Evolutionary conservation across 1,140 invertebrate species (phyloP).

Genomic region (Drosophila arawakana): DNA sequence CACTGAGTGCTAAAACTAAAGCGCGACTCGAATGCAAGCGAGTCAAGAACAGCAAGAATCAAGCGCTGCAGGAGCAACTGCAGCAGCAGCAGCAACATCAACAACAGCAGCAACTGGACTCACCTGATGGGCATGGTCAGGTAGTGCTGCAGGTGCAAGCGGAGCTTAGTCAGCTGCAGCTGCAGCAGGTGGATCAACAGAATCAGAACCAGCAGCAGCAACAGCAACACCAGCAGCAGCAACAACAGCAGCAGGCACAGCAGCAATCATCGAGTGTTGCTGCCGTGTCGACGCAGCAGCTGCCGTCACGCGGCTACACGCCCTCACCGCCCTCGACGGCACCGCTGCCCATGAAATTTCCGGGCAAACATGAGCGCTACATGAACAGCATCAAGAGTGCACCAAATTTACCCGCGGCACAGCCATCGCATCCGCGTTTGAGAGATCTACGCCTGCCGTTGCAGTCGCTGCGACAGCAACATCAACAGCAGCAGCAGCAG

Average conservation of each 20-base stretch:
- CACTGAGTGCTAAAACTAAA: conserved; percentile 39
- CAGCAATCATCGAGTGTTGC: conserved; percentile 3
- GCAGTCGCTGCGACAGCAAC: conserved; percentile 86
- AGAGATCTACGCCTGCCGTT: conserved; percentile 88
- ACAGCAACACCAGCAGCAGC: conserved; percentile 11
- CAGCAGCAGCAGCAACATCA: conserved; percentile 28
- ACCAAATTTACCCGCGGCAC: conserved; percentile 89
- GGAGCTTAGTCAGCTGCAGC: conserved; percentile 86
- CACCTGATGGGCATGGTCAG: conserved; percentile 50
- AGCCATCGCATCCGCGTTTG: conserved; percentile 88
- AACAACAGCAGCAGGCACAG: background rate
- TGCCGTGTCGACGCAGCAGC: conserved; percentile 84
- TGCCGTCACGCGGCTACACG: conserved; percentile 87
- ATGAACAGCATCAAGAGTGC: conserved; percentile 92
- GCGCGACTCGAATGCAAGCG: conserved; percentile 77
- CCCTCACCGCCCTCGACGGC: conserved; percentile 92
- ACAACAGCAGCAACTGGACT: conserved; percentile 25
- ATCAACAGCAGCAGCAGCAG: conserved; percentile 84
- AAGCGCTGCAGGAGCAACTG: conserved; percentile 75
- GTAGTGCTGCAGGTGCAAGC: conserved; percentile 83
- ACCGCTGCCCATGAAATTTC: conserved; percentile 91
- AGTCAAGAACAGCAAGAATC: conserved; percentile 80
- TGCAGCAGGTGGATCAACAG: conserved; percentile 63
- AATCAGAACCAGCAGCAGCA: conserved; percentile 72
- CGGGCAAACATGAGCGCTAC: conserved; percentile 86